Conservation (phyloP, 1,140 invertebrate species). For the Galleria mellonella region DNA sequence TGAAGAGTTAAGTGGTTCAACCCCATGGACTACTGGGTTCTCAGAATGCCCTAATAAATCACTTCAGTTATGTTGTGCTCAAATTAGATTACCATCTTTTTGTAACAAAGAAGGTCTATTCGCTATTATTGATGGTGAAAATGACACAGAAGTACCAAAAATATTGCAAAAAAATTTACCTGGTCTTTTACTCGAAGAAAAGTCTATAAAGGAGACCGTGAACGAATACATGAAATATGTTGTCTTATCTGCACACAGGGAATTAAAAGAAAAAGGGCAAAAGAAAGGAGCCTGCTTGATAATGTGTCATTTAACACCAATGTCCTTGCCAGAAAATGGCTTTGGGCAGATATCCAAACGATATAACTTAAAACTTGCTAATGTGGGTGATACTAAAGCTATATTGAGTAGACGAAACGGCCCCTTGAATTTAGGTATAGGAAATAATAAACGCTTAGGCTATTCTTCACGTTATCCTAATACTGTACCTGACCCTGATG, state of each 20-base stretch:
- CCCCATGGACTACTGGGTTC: slow-evolving; percentile 87
- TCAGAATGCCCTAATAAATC: slow-evolving; percentile 86
- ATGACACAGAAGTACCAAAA: slow-evolving; percentile 79
- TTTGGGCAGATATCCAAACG: slow-evolving; percentile 62
- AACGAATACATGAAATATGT: slow-evolving; percentile 90
- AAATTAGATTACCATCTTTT: slow-evolving; percentile 84
- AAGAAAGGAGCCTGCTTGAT: slow-evolving; percentile 82
- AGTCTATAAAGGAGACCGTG: slow-evolving; percentile 85
- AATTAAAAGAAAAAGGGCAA: slow-evolving; percentile 82
- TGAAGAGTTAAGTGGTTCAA: slow-evolving; percentile 73
- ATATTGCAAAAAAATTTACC: slow-evolving; percentile 84
- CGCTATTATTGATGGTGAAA: slow-evolving; percentile 87
- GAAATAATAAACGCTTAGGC: slow-evolving; percentile 77
- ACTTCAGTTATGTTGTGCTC: slow-evolving; percentile 82
- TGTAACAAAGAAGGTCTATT: slow-evolving; percentile 87
- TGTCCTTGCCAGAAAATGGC: slow-evolving; percentile 68
- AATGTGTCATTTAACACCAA: slow-evolving; percentile 81
- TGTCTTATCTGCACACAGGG: slow-evolving; percentile 83
- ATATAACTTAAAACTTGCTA: slow-evolving; percentile 81
- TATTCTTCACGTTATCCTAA: slow-evolving; percentile 79
- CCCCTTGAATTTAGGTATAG: slow-evolving; percentile 74
- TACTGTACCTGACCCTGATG: slow-evolving; percentile 82
- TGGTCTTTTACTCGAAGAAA: slow-evolving; percentile 84
- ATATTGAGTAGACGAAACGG: slow-evolving; percentile 80
- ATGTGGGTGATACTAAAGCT: slow-evolving; percentile 82